Percentiles rank a stretch among this genome's conserved stretches.
These are phyloP conservation scores for Pasiphila rectangulata DNA, from an alignment of 2,888 invertebrate genomes.

Conservation along the genomic window DNA sequence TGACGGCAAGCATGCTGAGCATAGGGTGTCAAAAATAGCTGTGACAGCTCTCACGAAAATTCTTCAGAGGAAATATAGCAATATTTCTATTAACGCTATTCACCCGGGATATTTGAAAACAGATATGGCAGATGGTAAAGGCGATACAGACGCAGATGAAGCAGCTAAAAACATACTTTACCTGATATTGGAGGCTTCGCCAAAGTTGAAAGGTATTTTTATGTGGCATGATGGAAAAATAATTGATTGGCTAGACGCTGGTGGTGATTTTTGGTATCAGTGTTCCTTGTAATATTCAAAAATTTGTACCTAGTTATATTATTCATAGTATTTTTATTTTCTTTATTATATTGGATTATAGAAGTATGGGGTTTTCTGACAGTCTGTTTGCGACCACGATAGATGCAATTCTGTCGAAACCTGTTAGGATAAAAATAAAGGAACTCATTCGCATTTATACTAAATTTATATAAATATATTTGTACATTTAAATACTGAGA, in stretches of 20 bases:
- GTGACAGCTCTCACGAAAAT: conserved; percentile 65
- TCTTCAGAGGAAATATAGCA: conserved; percentile 59
- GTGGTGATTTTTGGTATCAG: conserved; percentile 57
- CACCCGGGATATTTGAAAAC: conserved; percentile 65
- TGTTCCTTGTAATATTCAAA: conserved; percentile 55
- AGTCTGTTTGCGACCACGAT: no score
- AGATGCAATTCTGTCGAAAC: no score
- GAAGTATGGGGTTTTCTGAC: no score
- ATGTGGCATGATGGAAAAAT: conserved; percentile 83
- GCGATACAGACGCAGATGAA: conserved; percentile 81
- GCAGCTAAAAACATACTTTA: conserved; percentile 80
- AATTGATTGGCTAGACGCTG: conserved; percentile 81
- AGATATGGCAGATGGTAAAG: conserved; percentile 76
- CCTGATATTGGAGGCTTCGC: conserved; percentile 82
- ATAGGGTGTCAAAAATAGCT: conserved; percentile 68
- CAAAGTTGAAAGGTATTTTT: conserved; percentile 82
- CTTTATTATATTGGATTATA: no score
- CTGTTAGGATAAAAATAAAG: no score
- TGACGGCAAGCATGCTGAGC: conserved; percentile 69
- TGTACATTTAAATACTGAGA: no score
- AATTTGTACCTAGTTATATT: no score
- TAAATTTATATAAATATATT: no score
- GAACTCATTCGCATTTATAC: no score
- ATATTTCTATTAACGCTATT: conserved; percentile 67
- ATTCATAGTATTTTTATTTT: no score